Evolutionary conservation across 92 coral and sea anemone species (phyloP).

Genomic region (Galaxea fascicularis): DNA sequence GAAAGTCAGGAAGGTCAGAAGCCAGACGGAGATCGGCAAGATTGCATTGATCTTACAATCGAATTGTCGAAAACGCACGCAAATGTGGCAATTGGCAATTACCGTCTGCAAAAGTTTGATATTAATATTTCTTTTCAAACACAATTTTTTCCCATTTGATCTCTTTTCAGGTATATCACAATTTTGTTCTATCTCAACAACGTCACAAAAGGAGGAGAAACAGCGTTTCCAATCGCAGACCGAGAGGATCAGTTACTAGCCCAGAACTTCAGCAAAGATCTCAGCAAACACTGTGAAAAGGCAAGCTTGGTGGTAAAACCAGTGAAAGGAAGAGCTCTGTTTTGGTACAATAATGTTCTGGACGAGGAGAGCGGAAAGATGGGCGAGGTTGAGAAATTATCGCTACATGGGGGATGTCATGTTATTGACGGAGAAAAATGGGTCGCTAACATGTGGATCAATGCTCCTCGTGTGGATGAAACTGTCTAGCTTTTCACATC

Average conservation of each 20-base stretch:
- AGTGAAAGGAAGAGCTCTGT: conserved; percentile 49
- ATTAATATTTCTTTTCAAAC: not conserved
- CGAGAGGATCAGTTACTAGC: conserved; percentile 28
- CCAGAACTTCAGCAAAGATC: conserved; percentile 2
- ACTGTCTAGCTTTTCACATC: not conserved
- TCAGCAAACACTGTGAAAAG: conserved; percentile 30
- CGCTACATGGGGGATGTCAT: conserved; percentile 63
- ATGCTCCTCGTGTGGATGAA: conserved; percentile 48
- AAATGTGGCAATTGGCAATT: too few species aligned
- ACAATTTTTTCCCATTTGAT: not conserved
- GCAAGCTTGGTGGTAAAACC: conserved; percentile 53
- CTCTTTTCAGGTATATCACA: conserved; percentile 67
- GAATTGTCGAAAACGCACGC: too few species aligned
- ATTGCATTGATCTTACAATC: too few species aligned
- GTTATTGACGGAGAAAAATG: conserved; percentile 57
- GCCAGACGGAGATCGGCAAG: too few species aligned
- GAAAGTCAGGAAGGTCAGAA: too few species aligned
- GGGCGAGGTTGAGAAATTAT: conserved; percentile 33
- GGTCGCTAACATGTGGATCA: conserved; percentile 61
- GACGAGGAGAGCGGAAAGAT: conserved; percentile 44
- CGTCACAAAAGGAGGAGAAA: conserved; percentile 84
- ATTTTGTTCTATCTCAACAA: conserved; percentile 80
- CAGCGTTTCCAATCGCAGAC: conserved; percentile 86
- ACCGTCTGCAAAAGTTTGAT: too few species aligned
- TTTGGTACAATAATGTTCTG: conserved; percentile 57